phyloP scores from a whole-genome alignment of 2,797 vertebrate species.

The Thamnophis elegans region DNA sequence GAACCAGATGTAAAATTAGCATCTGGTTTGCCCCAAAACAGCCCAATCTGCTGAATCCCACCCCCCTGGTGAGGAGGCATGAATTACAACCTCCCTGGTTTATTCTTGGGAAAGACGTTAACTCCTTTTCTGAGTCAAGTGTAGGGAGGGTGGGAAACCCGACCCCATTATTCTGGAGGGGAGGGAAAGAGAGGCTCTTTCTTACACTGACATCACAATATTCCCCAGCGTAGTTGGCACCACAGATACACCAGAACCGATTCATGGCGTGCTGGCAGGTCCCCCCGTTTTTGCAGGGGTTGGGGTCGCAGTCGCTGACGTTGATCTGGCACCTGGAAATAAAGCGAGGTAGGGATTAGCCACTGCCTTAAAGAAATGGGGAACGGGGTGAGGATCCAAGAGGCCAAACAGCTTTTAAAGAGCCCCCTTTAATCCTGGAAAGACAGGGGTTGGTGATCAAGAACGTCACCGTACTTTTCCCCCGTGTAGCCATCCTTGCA shows the following conservation, averaged over 20 bases:
- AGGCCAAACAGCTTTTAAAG: neutral
- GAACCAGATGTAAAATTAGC: too few species aligned
- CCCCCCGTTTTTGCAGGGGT: slow-evolving; percentile 89
- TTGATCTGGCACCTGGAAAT: slow-evolving; percentile 85
- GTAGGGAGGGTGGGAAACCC: too few species aligned
- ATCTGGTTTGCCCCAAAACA: too few species aligned
- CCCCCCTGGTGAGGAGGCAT: neutral
- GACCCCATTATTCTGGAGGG: neutral
- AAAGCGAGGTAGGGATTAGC: neutral
- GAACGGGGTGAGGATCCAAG: neutral
- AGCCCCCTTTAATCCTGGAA: neutral
- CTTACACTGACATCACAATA: slow-evolving; percentile 85
- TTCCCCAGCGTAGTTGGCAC: slow-evolving; percentile 79
- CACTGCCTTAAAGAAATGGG: neutral
- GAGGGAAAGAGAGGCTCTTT: neutral
- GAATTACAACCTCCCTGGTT: neutral
- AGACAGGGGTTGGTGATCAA: neutral
- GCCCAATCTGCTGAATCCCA: too few species aligned
- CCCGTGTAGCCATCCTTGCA: slow-evolving; percentile 84
- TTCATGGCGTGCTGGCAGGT: slow-evolving; percentile 82
- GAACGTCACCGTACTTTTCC: slow-evolving; percentile 73
- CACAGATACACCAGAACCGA: slow-evolving; percentile 83
- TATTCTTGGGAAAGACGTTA: neutral
- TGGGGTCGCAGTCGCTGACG: slow-evolving; percentile 83
- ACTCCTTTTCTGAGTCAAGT: neutral